phyloP scores from a whole-genome alignment of 1,140 invertebrate species.

The Leucophenga varia region DNA sequence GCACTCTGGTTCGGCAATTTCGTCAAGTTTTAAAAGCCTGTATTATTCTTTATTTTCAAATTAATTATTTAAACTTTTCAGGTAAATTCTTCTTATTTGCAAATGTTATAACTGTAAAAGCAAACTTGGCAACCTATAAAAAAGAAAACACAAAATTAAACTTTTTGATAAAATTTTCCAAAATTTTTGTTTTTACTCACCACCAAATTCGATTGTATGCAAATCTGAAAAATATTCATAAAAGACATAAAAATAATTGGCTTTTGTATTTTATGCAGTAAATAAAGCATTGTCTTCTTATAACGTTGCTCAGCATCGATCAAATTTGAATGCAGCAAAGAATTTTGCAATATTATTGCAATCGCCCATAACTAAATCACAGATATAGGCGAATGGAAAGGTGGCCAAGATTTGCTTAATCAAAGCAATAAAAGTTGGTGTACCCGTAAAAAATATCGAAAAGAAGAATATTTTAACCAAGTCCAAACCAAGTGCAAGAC shows the following conservation, averaged over 20 bases:
- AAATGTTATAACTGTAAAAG: conserved; percentile 42
- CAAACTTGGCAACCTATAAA: conserved; percentile 35
- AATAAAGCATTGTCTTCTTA: conserved; percentile 24
- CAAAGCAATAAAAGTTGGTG: conserved; percentile 31
- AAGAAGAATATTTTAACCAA: conserved; percentile 39
- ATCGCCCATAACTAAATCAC: conserved; percentile 34
- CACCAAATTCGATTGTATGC: conserved; percentile 27
- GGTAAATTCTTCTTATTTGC: conserved; percentile 39
- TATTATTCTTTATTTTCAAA: too few species aligned
- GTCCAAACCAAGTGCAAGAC: conserved; percentile 28
- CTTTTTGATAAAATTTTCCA: neutral
- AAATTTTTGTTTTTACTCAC: too few species aligned
- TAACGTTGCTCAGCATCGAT: conserved; percentile 29
- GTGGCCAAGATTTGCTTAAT: conserved; percentile 30
- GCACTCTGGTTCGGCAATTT: too few species aligned
- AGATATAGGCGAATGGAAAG: conserved; percentile 39
- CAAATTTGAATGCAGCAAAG: conserved; percentile 38
- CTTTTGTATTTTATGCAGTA: conserved; percentile 34
- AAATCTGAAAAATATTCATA: conserved; percentile 31
- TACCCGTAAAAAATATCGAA: conserved; percentile 28
- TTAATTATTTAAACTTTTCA: conserved; percentile 43
- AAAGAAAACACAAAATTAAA: neutral
- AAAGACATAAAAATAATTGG: conserved; percentile 37
- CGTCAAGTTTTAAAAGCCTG: too few species aligned
- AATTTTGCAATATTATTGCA: conserved; percentile 27